Conservation (phyloP, 2,888 invertebrate species). For the Drosophila parthenogenetica region DNA sequence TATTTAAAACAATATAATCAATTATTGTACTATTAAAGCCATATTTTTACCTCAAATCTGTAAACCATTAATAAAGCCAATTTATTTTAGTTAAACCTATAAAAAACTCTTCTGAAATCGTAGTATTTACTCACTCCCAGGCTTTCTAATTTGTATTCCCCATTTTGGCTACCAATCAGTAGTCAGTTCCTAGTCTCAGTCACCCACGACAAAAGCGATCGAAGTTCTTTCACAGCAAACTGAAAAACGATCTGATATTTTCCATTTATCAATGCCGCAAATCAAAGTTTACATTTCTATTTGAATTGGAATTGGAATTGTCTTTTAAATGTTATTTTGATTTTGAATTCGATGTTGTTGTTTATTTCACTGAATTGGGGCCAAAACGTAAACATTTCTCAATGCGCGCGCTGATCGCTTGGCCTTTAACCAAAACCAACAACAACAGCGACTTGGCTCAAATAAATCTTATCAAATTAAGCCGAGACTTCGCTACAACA, state of each 20-base stretch:
- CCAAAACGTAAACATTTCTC: conserved; percentile 58
- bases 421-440: conserved; percentile 61
- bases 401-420: conserved; percentile 47
- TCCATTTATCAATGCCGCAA: conserved; percentile 53
- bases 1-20: too few species aligned
- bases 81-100: too few species aligned
- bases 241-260: conserved; percentile 19
- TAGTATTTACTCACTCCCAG: too few species aligned
- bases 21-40: too few species aligned
- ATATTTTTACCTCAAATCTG: too few species aligned
- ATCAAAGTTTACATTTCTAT: conserved; percentile 68
- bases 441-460: conserved; percentile 56
- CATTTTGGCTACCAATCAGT: conserved; percentile 26
- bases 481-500: conserved; percentile 59
- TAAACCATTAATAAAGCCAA: too few species aligned
- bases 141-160: conserved; percentile 11
- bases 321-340: conserved; percentile 68
- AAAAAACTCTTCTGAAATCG: too few species aligned
- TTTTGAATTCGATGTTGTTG: conserved; percentile 42
- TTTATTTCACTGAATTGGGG: conserved; percentile 41
- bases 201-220: conserved; percentile 30
- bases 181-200: conserved; percentile 13
- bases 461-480: conserved; percentile 81
- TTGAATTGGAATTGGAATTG: conserved; percentile 59
- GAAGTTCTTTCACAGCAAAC: conserved; percentile 11